Base-by-base conservation (phyloP, 2,888 invertebrate genomes). In the Tetanocera ferruginea region DNA sequence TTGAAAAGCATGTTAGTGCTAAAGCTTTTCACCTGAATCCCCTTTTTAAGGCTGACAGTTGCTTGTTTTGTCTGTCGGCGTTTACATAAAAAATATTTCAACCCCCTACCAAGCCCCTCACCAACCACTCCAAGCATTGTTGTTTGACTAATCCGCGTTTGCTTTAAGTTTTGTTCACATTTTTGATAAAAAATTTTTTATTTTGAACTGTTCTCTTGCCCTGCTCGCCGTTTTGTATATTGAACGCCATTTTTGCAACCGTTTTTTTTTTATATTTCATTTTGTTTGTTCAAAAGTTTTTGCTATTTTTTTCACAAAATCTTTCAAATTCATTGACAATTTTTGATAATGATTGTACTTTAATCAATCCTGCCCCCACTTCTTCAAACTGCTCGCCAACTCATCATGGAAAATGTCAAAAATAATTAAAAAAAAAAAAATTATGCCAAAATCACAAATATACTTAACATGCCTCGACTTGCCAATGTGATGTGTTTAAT, bases 281-380 rank as follows among this genome's bases (percentile, higher is more conserved):
- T 66, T 72, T 57, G 14, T 23, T 57, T n/a, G 52, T 77, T 79
- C 78, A 84, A 83, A 80, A 62, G 28, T 73, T 77, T 75, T 76
- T 74, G 11, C 70, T 77, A n/a, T 74, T 78, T 76, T 55, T 66
- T 69, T 66, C 67, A 76, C 70, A 70, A 84, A 83, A 85, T 84
- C 82, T 84, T 81, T 82, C 84, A 87, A 43, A 85, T 83, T 85
- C 86, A 86, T 87, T 81, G 78, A 81, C 84, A 84, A 85, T 86
- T 85, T 85, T 86, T 86, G 84, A 84, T 84, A 86, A 84, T 86
- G 84, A 87, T 86, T 87, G 85, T 83, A 83, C 82, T 84, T 82
- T 83, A 82, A 82, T 80, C 82, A 83, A 83, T 81, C 78, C 80
- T 77, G 37, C 72, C 79, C 75, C 79, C 79, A 73, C 80, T 80